Evolutionary conservation across 2,797 vertebrate genomes (phyloP), one percentile per base, ranked within the genome.

Genomic region (Vespertilio murinus): DNA sequence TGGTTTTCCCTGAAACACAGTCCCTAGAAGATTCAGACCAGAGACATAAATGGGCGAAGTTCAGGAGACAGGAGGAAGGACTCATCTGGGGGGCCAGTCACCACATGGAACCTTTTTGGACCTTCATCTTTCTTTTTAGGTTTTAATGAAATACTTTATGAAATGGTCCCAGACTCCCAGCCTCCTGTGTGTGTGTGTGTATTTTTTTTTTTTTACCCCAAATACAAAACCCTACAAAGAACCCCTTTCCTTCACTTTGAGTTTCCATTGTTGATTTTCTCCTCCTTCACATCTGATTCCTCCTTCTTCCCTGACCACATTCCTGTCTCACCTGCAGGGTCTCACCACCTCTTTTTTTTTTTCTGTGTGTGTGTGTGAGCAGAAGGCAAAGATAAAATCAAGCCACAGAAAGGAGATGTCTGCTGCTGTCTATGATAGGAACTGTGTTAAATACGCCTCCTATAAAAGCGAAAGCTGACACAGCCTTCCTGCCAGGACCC

Each of bases 381-480:
- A 73, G 20, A 85, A 88, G 30, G 52, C 83, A 91, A 85, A 67
- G 40, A 86, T 78, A 86, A 91, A 83, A 93, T 69, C 69, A 78
- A 77, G 61, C 10, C 5, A 4, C 12, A 33, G 83, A 78, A 45
- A 77, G 69, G 67, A 69, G 86, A 90, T 45, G 33, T 65, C 69
- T 17, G 10, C 28, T 80, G 25, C 47, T 42, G 12, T 65, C 78
- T 84, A 7, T 67, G 42, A 42, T 1, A 59, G 33, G 47, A 80
- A 12, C 0, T 3, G 11, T 42, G 61, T 54, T 78, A 88, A 91
- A 73, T 77, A 56, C 17, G 47, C 38, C 38, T 80, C 14, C 28
- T 61, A 30, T 52, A n/a, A 47, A 56, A 40, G 22, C 1, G 56
- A 91, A 82, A 64, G 30, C 88, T 35, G 47, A 79, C 64, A 75